phyloP scores from a whole-genome alignment of 2,797 vertebrate species.

The Balearica regulorum region DNA sequence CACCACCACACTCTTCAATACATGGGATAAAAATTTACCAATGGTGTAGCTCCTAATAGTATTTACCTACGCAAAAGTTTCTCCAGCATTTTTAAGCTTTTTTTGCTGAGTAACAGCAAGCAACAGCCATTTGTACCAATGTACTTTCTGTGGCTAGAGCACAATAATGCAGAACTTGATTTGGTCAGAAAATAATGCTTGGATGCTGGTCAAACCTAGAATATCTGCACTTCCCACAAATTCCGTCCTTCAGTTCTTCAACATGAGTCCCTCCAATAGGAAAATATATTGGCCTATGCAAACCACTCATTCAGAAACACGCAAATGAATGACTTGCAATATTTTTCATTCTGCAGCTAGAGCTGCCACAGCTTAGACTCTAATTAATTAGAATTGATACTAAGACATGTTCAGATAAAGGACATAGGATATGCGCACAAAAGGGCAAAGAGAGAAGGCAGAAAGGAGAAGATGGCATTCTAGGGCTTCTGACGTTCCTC shows the following conservation, averaged over 20 bases:
- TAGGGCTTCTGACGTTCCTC: background rate
- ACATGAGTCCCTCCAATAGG: background rate
- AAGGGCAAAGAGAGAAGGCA: background rate
- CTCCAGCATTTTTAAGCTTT: background rate
- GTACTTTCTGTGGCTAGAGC: background rate
- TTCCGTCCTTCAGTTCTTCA: background rate
- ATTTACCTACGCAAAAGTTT: background rate
- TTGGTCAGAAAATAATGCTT: background rate
- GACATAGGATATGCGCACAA: background rate
- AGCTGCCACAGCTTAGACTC: background rate
- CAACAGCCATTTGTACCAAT: background rate
- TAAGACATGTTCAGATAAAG: background rate
- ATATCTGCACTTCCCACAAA: background rate
- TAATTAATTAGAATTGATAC: background rate
- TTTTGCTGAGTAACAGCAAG: background rate
- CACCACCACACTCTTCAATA: background rate
- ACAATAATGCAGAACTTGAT: background rate
- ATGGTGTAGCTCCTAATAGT: background rate
- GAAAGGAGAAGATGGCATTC: background rate
- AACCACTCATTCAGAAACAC: background rate
- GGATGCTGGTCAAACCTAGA: background rate
- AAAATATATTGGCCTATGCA: background rate
- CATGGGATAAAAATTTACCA: background rate
- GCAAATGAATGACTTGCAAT: background rate
- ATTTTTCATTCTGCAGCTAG: background rate